Percentiles rank a stretch among this genome's conserved stretches.
These are phyloP conservation scores for Agonopterix arenella DNA, from an alignment of 2,888 invertebrate genomes.

Conservation along the genomic window DNA sequence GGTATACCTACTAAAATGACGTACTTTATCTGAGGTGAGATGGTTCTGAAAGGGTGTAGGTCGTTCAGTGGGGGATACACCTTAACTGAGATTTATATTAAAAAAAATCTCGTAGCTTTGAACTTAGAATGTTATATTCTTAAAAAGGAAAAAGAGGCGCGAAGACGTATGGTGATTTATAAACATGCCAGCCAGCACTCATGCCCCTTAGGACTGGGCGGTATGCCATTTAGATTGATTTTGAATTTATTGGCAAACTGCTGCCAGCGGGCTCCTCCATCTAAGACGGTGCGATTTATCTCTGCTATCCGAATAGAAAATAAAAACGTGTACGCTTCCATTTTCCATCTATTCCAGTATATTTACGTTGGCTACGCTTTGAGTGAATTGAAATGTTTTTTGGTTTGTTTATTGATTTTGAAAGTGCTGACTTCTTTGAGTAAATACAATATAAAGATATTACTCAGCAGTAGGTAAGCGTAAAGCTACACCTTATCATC, in stretches of 20 bases:
- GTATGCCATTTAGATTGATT: slow-evolving; percentile 50
- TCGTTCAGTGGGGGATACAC: too few species aligned
- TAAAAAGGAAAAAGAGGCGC: neutral
- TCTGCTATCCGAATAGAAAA: slow-evolving; percentile 21
- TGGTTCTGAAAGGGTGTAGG: too few species aligned
- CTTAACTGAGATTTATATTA: too few species aligned
- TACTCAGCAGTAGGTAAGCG: too few species aligned
- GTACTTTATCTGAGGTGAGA: too few species aligned
- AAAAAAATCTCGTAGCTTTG: neutral
- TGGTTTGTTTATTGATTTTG: too few species aligned
- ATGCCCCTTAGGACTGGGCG: slow-evolving; percentile 3
- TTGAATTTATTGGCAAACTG: slow-evolving; percentile 61
- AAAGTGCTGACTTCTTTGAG: too few species aligned
- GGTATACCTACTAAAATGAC: too few species aligned
- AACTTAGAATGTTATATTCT: neutral
- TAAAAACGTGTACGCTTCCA: slow-evolving; percentile 18
- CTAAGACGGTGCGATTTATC: slow-evolving; percentile 53
- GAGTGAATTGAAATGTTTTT: too few species aligned
- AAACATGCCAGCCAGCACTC: neutral
- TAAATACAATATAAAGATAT: too few species aligned
- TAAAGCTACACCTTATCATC: too few species aligned
- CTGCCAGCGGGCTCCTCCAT: slow-evolving; percentile 46
- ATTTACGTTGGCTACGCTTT: neutral
- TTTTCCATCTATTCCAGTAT: slow-evolving; percentile 13
- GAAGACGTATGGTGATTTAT: slow-evolving; percentile 1